Conservation (phyloP, 2,888 invertebrate genomes). For the Lochmaea crataegi region DNA sequence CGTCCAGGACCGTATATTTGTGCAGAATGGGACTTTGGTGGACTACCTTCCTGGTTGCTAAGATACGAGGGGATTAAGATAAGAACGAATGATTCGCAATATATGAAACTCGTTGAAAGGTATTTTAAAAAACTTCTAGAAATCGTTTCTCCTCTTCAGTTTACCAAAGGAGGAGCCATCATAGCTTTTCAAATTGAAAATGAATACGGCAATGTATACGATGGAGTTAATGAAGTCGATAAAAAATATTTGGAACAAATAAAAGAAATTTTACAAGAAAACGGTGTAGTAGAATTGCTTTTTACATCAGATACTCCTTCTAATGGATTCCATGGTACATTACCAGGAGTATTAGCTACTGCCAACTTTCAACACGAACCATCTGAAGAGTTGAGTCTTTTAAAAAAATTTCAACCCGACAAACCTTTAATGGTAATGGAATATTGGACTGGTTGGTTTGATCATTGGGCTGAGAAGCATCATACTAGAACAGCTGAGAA, state of each 20-base stretch:
- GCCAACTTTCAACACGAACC: slow-evolving; percentile 68
- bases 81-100: slow-evolving; percentile 54
- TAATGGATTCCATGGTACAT: slow-evolving; percentile 58
- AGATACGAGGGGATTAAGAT: slow-evolving; percentile 65
- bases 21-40: slow-evolving; percentile 82
- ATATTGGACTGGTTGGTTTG: slow-evolving; percentile 71
- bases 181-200: slow-evolving; percentile 93
- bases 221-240: slow-evolving; percentile 49
- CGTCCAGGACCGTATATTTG: slow-evolving; percentile 93
- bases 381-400: slow-evolving; percentile 61
- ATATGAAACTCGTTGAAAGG: slow-evolving; percentile 63
- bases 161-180: slow-evolving; percentile 84
- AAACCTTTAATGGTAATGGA: slow-evolving; percentile 70
- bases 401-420: slow-evolving; percentile 64
- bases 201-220: slow-evolving; percentile 69
- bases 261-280: slow-evolving; percentile 58
- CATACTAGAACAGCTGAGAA: slow-evolving; percentile 50
- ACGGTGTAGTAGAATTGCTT: slow-evolving; percentile 65
- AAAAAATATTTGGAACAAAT: slow-evolving; percentile 64
- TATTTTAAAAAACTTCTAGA: slow-evolving; percentile 68
- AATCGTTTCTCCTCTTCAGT: slow-evolving; percentile 66
- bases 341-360: slow-evolving; percentile 65
- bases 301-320: slow-evolving; percentile 67
- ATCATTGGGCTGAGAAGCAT: slow-evolving; percentile 67
- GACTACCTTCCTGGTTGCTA: slow-evolving; percentile 57